Evolutionary conservation across 2,888 invertebrate species (phyloP).

Genomic region (Chaetogeoica ovagalla): DNA sequence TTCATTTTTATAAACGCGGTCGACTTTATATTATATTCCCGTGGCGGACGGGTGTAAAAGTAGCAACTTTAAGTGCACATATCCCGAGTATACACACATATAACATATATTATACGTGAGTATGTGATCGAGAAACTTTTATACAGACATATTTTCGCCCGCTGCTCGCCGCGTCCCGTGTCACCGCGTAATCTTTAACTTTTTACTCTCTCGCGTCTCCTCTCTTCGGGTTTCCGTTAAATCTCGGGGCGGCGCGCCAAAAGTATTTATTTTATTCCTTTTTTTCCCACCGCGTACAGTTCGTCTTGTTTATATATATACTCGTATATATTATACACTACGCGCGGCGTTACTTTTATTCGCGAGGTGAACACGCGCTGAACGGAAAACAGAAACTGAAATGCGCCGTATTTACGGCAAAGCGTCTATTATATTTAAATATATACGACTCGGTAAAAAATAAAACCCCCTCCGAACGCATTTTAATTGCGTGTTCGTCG

Average conservation of each 20-base stretch:
- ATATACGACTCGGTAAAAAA: neutral
- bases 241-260: slow-evolving; percentile 4
- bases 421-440: no score
- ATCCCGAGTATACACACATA: neutral
- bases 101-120: slow-evolving; percentile 9
- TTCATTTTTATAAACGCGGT: slow-evolving; percentile 20
- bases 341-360: neutral
- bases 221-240: slow-evolving; percentile 24
- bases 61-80: slow-evolving; percentile 20
- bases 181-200: slow-evolving; percentile 46
- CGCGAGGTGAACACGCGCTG: neutral
- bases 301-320: slow-evolving; percentile 40
- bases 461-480: no score
- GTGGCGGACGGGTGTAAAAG: slow-evolving; percentile 25
- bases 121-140: slow-evolving; percentile 37
- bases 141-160: slow-evolving; percentile 40
- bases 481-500: neutral
- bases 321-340: no score
- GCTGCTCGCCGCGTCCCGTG: no score
- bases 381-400: neutral
- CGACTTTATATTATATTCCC: slow-evolving; percentile 29
- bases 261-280: slow-evolving; percentile 39
- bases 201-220: slow-evolving; percentile 25
- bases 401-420: neutral
- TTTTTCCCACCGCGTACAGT: neutral